A percentile compares a stretch with the other conserved stretches of the same genome.
phyloP scores from a whole-genome alignment of 1,140 invertebrate species.

The Monomorium pharaonis region DNA sequence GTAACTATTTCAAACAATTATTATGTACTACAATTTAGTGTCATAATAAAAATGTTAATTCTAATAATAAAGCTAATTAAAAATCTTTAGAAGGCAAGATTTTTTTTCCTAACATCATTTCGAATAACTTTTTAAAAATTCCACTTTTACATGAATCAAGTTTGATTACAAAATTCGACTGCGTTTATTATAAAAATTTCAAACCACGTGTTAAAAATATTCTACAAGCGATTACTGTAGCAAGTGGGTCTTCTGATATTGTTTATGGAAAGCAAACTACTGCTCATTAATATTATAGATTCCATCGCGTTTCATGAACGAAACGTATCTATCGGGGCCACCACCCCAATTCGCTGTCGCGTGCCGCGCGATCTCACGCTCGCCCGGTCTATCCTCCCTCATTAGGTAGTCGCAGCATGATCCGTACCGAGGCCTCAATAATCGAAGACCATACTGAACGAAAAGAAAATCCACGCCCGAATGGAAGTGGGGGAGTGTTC shows the following conservation, averaged over 20 bases:
- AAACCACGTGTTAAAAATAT: constrained; percentile 37
- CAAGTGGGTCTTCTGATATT: constrained; percentile 28
- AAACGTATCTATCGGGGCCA: constrained; percentile 10
- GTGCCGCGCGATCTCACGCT: constrained; percentile 36
- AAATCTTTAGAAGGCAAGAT: background rate
- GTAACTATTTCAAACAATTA: background rate
- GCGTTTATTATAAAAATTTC: constrained; percentile 36
- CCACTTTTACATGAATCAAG: background rate
- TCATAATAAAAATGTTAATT: constrained; percentile 1
- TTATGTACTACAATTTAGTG: background rate
- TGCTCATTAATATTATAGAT: constrained; percentile 37
- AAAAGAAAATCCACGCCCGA: constrained; percentile 84
- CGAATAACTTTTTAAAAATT: background rate
- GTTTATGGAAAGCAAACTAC: constrained; percentile 43
- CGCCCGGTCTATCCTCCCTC: constrained; percentile 5
- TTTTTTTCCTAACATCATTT: background rate
- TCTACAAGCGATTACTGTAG: background rate
- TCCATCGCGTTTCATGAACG: constrained; percentile 40
- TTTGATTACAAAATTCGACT: constrained; percentile 46
- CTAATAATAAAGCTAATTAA: background rate
- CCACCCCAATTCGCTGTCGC: constrained; percentile 36
- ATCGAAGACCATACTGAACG: constrained; percentile 85
- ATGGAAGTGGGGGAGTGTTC: constrained; percentile 56
- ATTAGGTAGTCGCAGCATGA: constrained; percentile 76
- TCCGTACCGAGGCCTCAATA: constrained; percentile 82